phyloP scores from a whole-genome alignment of 2,888 invertebrate genomes.

The Agrotis ipsilon region DNA sequence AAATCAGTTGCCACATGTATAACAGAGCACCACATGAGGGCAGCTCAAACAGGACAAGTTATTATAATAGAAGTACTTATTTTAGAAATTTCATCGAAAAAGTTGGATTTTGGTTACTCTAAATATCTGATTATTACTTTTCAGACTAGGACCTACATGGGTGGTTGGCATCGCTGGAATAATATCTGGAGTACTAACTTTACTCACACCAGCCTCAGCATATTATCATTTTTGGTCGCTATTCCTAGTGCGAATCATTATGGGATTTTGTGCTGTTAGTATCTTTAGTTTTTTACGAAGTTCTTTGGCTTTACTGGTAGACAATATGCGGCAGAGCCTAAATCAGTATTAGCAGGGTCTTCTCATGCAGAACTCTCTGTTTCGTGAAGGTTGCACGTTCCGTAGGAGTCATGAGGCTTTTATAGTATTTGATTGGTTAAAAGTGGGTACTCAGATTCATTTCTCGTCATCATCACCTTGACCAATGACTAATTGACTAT shows the following conservation, averaged over 20 bases:
- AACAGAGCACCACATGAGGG: no score
- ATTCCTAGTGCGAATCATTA: constrained; percentile 79
- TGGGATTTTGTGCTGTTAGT: constrained; percentile 87
- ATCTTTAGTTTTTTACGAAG: background rate
- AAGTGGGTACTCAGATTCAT: background rate
- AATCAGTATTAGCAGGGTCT: background rate
- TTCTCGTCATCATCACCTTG: no score
- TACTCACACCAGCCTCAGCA: constrained; percentile 83
- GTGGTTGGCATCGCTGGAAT: constrained; percentile 83
- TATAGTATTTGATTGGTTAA: background rate
- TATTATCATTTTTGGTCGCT: constrained; percentile 83
- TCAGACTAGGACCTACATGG: constrained; percentile 86
- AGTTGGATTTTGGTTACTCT: no score
- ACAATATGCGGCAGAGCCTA: background rate
- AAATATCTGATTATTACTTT: background rate
- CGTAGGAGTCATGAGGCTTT: background rate
- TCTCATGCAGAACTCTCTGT: background rate
- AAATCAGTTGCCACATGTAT: no score
- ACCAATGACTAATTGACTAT: no score
- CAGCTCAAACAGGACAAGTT: no score
- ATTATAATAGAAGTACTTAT: no score
- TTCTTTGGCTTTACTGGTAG: background rate
- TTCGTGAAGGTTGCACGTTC: background rate
- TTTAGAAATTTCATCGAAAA: no score
- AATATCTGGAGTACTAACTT: constrained; percentile 80